Percentiles rank a stretch among this genome's conserved stretches.
Conservation (phyloP, 2,797 vertebrate genomes). For the Xerus rutilus region DNA sequence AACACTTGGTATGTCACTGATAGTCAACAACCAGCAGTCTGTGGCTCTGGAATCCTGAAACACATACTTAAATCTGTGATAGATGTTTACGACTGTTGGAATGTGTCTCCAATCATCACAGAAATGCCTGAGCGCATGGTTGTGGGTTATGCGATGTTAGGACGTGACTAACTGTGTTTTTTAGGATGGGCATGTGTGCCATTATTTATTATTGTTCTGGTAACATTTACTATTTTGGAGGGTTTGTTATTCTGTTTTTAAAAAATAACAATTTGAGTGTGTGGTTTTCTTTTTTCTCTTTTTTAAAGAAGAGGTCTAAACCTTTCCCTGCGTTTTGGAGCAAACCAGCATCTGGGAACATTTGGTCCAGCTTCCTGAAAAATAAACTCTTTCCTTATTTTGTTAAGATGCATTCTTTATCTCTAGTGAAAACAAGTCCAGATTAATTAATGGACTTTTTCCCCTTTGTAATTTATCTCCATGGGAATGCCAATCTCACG, state of each 20-base stretch:
- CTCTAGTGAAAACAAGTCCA: constrained; percentile 52
- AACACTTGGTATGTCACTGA: background rate
- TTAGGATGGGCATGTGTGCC: constrained; percentile 52
- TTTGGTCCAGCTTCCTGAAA: constrained; percentile 77
- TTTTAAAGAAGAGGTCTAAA: constrained; percentile 53
- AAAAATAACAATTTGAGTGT: constrained; percentile 72
- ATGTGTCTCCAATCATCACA: constrained; percentile 66
- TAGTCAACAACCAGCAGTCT: constrained; percentile 18
- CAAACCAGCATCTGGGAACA: constrained; percentile 78
- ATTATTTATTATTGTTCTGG: constrained; percentile 77
- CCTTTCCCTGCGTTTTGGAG: constrained; percentile 49
- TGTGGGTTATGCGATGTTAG: constrained; percentile 15
- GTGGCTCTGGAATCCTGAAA: constrained; percentile 48
- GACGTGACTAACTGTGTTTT: constrained; percentile 60
- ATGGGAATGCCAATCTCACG: background rate
- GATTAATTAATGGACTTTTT: constrained; percentile 43
- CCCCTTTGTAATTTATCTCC: constrained; percentile 10
- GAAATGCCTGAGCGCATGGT: constrained; percentile 47
- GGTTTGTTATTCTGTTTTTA: constrained; percentile 71
- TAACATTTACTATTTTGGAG: constrained; percentile 77
- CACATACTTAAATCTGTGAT: constrained; percentile 16
- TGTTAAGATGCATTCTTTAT: constrained; percentile 73
- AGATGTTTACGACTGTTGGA: constrained; percentile 50
- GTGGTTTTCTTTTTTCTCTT: background rate
- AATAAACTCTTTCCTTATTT: constrained; percentile 78